Conservation (phyloP, 37 sponge, comb jelly and placozoan genomes). For the Dysidea cf. avara region DNA sequence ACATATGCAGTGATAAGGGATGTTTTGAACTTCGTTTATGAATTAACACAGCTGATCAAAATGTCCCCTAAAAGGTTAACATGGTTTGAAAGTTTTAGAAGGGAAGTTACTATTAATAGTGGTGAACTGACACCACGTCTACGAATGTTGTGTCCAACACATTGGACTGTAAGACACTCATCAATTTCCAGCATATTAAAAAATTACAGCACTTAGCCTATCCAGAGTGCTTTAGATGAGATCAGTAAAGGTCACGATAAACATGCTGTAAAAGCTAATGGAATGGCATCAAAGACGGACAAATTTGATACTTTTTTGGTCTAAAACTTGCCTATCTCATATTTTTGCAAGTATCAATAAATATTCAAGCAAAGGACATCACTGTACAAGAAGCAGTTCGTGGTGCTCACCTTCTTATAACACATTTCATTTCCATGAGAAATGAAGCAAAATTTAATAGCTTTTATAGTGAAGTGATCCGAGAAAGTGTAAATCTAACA, state of each 20-base stretch:
- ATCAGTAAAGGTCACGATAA: conserved; percentile 17
- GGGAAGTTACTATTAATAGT: conserved; percentile 11
- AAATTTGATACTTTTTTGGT: conserved; percentile 50
- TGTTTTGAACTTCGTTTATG: conserved; percentile 37
- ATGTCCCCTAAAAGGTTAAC: too few relatives aligned
- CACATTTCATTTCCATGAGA: conserved; percentile 31
- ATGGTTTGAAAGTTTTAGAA: conserved; percentile 40
- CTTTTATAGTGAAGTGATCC: conserved; percentile 24
- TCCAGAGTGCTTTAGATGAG: conserved; percentile 30
- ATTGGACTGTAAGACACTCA: conserved; percentile 49
- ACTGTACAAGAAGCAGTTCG: conserved; percentile 53
- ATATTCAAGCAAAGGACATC: conserved; percentile 55
- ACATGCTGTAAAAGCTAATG: conserved; percentile 51
- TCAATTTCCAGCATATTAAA: conserved; percentile 39
- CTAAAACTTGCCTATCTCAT: conserved; percentile 43
- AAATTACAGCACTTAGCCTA: conserved; percentile 33
- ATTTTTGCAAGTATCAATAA: conserved; percentile 55
- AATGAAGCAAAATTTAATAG: conserved; percentile 26
- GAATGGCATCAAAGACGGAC: conserved; percentile 44
- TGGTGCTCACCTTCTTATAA: conserved; percentile 27
- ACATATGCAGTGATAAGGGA: conserved; percentile 13
- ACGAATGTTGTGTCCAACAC: conserved; percentile 51
- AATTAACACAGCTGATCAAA: conserved; percentile 30
- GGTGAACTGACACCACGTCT: conserved; percentile 33
- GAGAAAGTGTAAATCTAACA: conserved; percentile 13